Percentiles rank a stretch among this genome's conserved stretches.
Evolutionary conservation across 2,888 invertebrate genomes (phyloP).

Genomic region (Trissolcus brochymenae): DNA sequence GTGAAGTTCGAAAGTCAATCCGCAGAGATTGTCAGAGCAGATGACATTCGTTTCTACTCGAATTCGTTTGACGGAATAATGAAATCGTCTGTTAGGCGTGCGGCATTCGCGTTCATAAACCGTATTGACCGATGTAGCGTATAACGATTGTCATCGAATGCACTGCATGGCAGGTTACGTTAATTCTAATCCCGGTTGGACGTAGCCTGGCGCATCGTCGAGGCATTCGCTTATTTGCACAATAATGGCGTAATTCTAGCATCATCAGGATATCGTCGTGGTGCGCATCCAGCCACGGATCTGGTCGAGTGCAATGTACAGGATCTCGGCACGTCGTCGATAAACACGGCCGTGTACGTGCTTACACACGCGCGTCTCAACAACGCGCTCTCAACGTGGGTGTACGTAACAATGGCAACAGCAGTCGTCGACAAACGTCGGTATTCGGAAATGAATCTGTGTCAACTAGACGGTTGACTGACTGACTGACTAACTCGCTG

Average conservation of each 20-base stretch:
- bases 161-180: slow-evolving; percentile 54
- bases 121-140: slow-evolving; percentile 51
- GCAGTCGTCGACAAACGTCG: slow-evolving; percentile 42
- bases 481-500: slow-evolving; percentile 42
- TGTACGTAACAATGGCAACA: slow-evolving; percentile 45
- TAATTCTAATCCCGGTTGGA: slow-evolving; percentile 59
- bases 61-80: slow-evolving; percentile 36
- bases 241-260: slow-evolving; percentile 71
- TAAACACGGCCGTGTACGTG: slow-evolving; percentile 49
- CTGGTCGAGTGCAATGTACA: slow-evolving; percentile 36
- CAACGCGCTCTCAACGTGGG: slow-evolving; percentile 27
- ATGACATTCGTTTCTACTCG: slow-evolving; percentile 3
- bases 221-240: slow-evolving; percentile 70
- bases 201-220: slow-evolving; percentile 64
- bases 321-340: slow-evolving; percentile 39
- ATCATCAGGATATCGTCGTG: slow-evolving; percentile 53
- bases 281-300: slow-evolving; percentile 38
- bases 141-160: slow-evolving; percentile 55
- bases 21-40: too few relatives aligned
- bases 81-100: slow-evolving; percentile 45
- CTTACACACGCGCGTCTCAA: slow-evolving; percentile 10
- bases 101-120: slow-evolving; percentile 48
- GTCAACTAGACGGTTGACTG: slow-evolving; percentile 51
- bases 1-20: too few relatives aligned
- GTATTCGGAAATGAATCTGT: slow-evolving; percentile 59